Evolutionary conservation across 2,888 invertebrate species (phyloP).

Genomic region (Punctoribates punctum): DNA sequence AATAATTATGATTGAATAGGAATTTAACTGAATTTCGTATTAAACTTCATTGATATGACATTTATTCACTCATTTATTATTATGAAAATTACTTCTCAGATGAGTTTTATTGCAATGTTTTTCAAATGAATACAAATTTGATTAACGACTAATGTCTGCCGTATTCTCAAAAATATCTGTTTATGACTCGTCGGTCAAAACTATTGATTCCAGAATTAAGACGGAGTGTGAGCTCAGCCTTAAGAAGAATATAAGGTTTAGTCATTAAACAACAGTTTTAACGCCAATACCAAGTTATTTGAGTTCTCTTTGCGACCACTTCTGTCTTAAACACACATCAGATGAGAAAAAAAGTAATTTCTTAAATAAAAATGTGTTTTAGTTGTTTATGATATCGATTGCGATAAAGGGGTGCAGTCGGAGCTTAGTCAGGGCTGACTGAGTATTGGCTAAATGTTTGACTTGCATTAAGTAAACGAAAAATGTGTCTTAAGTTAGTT

Average conservation of each 20-base stretch:
- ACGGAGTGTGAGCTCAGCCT: neutral
- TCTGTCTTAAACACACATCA: conserved; percentile 11
- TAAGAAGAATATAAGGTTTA: neutral
- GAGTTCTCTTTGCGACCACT: neutral
- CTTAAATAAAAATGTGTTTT: neutral
- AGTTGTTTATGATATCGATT: neutral
- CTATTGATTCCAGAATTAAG: neutral
- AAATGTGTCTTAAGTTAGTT: neutral
- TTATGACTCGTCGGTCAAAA: neutral
- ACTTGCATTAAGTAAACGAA: conserved; percentile 7
- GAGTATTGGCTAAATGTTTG: neutral
- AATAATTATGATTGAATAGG: conserved; percentile 24
- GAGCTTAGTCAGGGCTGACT: neutral
- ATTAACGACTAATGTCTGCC: neutral
- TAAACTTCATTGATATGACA: conserved; percentile 13
- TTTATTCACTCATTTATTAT: neutral
- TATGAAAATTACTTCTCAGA: neutral
- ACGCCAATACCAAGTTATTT: neutral
- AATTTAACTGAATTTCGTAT: conserved; percentile 15
- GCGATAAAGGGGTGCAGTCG: neutral
- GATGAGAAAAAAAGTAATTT: conserved; percentile 1
- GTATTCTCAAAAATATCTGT: neutral
- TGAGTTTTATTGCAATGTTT: neutral
- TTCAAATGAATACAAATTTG: neutral
- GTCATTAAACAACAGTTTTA: conserved; percentile 9